Conservation (phyloP, 1,140 invertebrate species). For the Acromyrmex charruanus region DNA sequence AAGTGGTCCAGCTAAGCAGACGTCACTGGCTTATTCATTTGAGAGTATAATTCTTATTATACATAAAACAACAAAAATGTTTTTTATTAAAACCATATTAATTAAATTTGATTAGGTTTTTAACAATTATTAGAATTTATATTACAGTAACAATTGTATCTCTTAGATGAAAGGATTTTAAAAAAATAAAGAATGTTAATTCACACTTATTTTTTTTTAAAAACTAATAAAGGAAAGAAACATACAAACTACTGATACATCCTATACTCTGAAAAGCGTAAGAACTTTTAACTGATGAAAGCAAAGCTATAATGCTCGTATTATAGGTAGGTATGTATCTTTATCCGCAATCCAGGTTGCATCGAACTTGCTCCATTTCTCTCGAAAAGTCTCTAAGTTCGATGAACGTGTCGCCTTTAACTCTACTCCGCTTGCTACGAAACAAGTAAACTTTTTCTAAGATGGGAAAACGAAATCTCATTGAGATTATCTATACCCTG, state of each 20-base stretch:
- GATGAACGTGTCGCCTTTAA: conserved; percentile 63
- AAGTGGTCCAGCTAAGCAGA: no score
- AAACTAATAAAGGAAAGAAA: neutral
- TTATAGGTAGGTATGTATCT: conserved; percentile 44
- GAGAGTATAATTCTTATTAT: neutral
- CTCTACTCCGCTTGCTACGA: conserved; percentile 34
- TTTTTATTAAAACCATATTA: conserved; percentile 5
- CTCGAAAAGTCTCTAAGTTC: conserved; percentile 61
- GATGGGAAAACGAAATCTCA: conserved; percentile 56
- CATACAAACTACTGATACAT: conserved; percentile 29
- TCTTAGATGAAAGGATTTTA: neutral
- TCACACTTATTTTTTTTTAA: neutral
- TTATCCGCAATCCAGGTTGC: conserved; percentile 53
- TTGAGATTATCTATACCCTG: conserved; percentile 45
- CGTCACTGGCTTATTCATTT: neutral
- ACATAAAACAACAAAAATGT: neutral
- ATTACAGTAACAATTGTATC: neutral
- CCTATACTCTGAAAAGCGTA: conserved; percentile 27
- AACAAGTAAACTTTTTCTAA: conserved; percentile 61
- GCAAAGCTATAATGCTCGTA: conserved; percentile 42
- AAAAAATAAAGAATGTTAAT: neutral
- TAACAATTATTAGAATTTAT: neutral
- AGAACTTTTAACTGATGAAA: conserved; percentile 58
- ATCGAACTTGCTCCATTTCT: conserved; percentile 63
- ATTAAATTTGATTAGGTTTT: neutral